These are phyloP conservation scores for Rhorus exstirpatorius DNA, from an alignment of 2,888 invertebrate species.

Conservation along the genomic window DNA sequence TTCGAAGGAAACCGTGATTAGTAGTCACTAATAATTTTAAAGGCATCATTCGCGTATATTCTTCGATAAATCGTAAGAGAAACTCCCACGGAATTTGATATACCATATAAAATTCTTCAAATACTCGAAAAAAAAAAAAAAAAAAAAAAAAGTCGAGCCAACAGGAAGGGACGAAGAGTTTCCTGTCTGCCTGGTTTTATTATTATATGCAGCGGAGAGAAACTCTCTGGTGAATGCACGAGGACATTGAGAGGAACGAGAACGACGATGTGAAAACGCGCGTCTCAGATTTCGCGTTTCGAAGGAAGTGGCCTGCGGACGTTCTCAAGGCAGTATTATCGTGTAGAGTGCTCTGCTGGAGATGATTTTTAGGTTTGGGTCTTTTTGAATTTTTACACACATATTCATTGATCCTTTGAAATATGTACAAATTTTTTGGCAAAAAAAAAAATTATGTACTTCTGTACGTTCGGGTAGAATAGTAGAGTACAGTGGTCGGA, in stretches of 20 bases:
- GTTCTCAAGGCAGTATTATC: conserved; percentile 18
- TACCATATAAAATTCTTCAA: conserved; percentile 55
- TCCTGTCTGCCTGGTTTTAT: conserved; percentile 51
- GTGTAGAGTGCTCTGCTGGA: too few species aligned
- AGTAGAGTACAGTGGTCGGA: too few species aligned
- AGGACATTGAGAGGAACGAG: conserved; percentile 39
- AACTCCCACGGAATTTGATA: conserved; percentile 53
- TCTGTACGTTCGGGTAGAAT: too few species aligned
- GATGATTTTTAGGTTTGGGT: too few species aligned
- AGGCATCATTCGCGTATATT: too few species aligned
- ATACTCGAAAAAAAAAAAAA: conserved; percentile 31
- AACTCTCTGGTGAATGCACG: conserved; percentile 30
- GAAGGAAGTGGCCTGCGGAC: conserved; percentile 62
- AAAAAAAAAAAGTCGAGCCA: conserved; percentile 28
- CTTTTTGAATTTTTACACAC: too few species aligned
- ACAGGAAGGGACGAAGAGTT: conserved; percentile 61
- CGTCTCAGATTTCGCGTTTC: conserved; percentile 64
- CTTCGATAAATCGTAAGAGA: too few species aligned
- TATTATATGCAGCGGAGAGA: conserved; percentile 38
- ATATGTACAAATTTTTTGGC: too few species aligned
- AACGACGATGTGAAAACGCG: conserved; percentile 60
- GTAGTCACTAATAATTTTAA: too few species aligned
- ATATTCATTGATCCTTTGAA: too few species aligned
- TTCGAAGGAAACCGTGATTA: too few species aligned
- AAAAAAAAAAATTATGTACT: too few species aligned